Evolutionary conservation across 2,888 invertebrate species (phyloP).

Genomic region (Spisula subtruncata): DNA sequence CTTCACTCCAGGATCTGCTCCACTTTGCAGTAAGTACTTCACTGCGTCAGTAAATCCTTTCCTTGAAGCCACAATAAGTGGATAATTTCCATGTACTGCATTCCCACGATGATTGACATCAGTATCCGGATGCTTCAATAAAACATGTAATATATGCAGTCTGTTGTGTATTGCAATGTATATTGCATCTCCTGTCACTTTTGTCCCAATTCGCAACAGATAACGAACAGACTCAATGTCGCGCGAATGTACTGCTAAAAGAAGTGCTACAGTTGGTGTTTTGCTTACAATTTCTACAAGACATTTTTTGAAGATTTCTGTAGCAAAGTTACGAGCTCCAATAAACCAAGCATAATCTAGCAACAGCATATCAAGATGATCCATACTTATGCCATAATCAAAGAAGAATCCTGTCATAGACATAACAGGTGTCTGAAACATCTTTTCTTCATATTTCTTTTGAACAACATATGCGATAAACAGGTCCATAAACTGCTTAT

Average conservation of each 20-base stretch:
- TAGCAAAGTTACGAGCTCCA: slow-evolving; percentile 32
- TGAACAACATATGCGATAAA: slow-evolving; percentile 40
- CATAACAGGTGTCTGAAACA: slow-evolving; percentile 38
- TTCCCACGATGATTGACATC: slow-evolving; percentile 33
- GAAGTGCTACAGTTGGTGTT: slow-evolving; percentile 8
- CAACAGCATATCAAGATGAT: slow-evolving; percentile 33
- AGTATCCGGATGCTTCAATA: slow-evolving; percentile 14
- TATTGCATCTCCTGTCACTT: slow-evolving; percentile 51
- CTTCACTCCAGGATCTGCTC: slow-evolving; percentile 25
- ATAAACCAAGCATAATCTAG: slow-evolving; percentile 41
- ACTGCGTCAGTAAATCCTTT: slow-evolving; percentile 51
- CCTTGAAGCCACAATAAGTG: slow-evolving; percentile 54
- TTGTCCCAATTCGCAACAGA: slow-evolving; percentile 34
- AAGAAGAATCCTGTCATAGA: slow-evolving; percentile 44
- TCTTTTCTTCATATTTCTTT: not conserved
- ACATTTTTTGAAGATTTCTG: slow-evolving; percentile 2
- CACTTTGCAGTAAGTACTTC: slow-evolving; percentile 27
- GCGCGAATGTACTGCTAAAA: slow-evolving; percentile 42
- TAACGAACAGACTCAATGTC: slow-evolving; percentile 37
- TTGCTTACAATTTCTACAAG: slow-evolving; percentile 11
- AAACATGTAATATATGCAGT: slow-evolving; percentile 30
- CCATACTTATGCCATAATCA: slow-evolving; percentile 44
- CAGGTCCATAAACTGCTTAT: slow-evolving; percentile 29
- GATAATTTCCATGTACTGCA: slow-evolving; percentile 49
- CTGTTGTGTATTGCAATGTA: slow-evolving; percentile 50